Percentiles rank a stretch among this genome's conserved stretches.
phyloP scores from a whole-genome alignment of 2,113 vertebrate genomes.

The Vombatus ursinus region DNA sequence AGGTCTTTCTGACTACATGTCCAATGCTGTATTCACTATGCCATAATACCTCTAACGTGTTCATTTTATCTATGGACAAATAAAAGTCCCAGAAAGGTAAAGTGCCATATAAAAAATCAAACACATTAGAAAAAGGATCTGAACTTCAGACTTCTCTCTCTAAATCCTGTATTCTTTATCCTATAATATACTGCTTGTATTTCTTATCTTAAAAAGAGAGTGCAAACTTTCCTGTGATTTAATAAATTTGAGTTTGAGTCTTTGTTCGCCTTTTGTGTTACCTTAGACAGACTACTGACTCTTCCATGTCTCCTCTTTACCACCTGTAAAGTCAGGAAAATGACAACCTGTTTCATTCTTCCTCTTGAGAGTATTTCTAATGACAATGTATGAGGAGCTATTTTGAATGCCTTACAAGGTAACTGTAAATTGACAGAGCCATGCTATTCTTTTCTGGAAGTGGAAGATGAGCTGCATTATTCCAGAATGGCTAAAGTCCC shows the following conservation, averaged over 20 bases:
- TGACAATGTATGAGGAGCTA: not conserved
- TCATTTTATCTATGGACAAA: not conserved
- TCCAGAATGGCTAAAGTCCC: not conserved
- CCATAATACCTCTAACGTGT: not conserved
- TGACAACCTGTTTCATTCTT: not conserved
- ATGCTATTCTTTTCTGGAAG: not conserved
- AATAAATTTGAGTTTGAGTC: not conserved
- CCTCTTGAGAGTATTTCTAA: not conserved
- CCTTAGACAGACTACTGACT: not conserved
- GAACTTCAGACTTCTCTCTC: not conserved
- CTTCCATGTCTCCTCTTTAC: not conserved
- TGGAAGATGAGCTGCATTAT: not conserved
- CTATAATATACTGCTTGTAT: not conserved
- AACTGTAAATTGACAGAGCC: not conserved
- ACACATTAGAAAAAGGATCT: not conserved
- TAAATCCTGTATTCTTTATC: not conserved
- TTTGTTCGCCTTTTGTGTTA: not conserved
- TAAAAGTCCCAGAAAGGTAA: not conserved
- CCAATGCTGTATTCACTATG: not conserved
- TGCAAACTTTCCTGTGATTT: not conserved
- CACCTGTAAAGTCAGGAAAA: constrained; percentile 21
- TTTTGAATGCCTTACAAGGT: not conserved
- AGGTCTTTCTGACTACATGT: too few relatives aligned
- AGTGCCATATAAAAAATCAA: not conserved
- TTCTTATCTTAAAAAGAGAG: not conserved